phyloP scores from a whole-genome alignment of 2,113 vertebrate species.

The Poeciliopsis turrubarensis region DNA sequence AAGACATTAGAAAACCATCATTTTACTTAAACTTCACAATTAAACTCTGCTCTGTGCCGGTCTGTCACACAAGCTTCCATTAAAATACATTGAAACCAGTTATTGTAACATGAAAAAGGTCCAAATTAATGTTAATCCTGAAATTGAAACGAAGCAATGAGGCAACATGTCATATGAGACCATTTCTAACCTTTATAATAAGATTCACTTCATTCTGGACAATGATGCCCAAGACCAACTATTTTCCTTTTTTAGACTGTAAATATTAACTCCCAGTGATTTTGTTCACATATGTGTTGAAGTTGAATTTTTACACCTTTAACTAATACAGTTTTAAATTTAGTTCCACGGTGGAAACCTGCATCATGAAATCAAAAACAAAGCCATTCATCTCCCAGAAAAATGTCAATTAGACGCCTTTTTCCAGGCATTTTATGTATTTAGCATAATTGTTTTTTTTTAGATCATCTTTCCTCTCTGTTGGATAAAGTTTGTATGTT shows the following conservation, averaged over 20 bases:
- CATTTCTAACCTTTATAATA: too few species aligned
- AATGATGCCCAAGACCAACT: not conserved
- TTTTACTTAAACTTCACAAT: not conserved
- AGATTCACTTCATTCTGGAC: not conserved
- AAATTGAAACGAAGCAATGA: not conserved
- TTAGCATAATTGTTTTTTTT: not conserved
- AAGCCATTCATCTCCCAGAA: too few species aligned
- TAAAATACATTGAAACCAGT: too few species aligned
- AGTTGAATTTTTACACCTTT: not conserved
- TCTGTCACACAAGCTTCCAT: not conserved
- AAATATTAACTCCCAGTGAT: not conserved
- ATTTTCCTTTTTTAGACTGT: not conserved
- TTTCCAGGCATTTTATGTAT: not conserved
- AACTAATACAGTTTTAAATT: not conserved
- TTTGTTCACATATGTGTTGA: not conserved
- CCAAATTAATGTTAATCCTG: not conserved
- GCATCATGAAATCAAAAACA: not conserved
- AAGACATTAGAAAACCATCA: not conserved
- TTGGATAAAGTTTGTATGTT: too few species aligned
- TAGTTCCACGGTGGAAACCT: not conserved
- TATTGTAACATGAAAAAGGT: too few species aligned
- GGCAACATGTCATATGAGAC: not conserved
- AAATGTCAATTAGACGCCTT: not conserved
- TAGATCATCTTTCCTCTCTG: too few species aligned
- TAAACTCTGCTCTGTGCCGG: not conserved